phyloP scores from a whole-genome alignment of 2,797 vertebrate genomes.

The Chiroxiphia lanceolata region DNA sequence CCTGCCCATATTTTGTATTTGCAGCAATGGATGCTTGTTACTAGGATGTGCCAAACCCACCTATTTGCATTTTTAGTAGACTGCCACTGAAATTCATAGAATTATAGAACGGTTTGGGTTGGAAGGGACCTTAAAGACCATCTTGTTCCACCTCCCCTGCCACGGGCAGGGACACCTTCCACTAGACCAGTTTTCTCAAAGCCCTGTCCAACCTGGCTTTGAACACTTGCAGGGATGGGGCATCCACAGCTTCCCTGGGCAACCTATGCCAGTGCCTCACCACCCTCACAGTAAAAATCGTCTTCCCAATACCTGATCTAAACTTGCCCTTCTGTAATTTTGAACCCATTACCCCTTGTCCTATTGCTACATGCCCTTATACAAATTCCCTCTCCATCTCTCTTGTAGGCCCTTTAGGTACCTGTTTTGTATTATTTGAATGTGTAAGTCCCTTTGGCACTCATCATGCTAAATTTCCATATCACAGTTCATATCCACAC shows the following conservation, averaged over 20 bases:
- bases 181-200: neutral
- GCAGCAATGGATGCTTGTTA: neutral
- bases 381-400: neutral
- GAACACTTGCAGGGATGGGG: neutral
- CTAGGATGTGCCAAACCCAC: neutral
- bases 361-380: neutral
- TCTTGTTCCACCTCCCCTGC: neutral
- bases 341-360: neutral
- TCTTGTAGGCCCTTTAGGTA: neutral
- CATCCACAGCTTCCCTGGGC: neutral
- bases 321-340: neutral
- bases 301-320: neutral
- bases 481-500: neutral
- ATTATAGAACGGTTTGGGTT: neutral
- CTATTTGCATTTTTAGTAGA: neutral
- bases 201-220: neutral
- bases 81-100: neutral
- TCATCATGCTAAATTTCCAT: accelerated
- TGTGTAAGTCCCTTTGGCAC: neutral
- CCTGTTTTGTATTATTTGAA: neutral
- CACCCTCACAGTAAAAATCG: neutral
- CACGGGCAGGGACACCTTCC: neutral
- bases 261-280: neutral
- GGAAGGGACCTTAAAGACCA: neutral
- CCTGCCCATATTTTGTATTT: neutral